A percentile compares a stretch with the other conserved stretches of the same genome.
Conservation (phyloP, 2,113 vertebrate genomes). For the Ia io region DNA sequence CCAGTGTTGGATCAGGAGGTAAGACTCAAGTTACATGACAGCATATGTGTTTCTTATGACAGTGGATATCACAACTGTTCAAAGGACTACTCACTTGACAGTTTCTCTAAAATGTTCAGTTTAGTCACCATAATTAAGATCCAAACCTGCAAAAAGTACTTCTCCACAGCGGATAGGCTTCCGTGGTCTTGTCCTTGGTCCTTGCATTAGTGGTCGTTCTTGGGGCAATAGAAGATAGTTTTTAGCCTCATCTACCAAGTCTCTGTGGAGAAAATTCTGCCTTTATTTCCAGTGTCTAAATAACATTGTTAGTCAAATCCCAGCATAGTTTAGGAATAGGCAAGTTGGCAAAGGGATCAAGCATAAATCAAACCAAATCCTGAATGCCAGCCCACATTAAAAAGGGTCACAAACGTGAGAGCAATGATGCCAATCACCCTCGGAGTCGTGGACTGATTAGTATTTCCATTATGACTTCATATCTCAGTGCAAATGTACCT, state of each 20-base stretch:
- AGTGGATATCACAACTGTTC: not conserved
- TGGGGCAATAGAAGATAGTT: constrained; percentile 98
- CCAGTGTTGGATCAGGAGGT: not conserved
- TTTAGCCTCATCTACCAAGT: constrained; percentile 98
- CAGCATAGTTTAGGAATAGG: not conserved
- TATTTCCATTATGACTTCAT: not conserved
- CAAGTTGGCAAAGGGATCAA: constrained; percentile 39
- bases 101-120: not conserved
- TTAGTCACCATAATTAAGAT: not conserved
- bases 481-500: not conserved
- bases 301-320: not conserved
- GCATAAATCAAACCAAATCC: constrained; percentile 23
- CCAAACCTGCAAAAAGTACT: constrained; percentile 96
- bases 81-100: constrained; percentile 2
- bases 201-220: constrained; percentile 98
- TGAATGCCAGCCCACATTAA: constrained; percentile 1
- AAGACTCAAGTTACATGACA: not conserved
- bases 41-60: not conserved
- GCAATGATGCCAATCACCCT: not conserved
- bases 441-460: not conserved
- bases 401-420: not conserved
- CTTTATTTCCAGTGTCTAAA: constrained; percentile 45
- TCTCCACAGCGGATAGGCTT: constrained; percentile 99
- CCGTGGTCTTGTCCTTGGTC: constrained; percentile 94
- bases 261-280: constrained; percentile 81